phyloP scores from a whole-genome alignment of 2,797 vertebrate genomes.

The Pantherophis vulpinus region DNA sequence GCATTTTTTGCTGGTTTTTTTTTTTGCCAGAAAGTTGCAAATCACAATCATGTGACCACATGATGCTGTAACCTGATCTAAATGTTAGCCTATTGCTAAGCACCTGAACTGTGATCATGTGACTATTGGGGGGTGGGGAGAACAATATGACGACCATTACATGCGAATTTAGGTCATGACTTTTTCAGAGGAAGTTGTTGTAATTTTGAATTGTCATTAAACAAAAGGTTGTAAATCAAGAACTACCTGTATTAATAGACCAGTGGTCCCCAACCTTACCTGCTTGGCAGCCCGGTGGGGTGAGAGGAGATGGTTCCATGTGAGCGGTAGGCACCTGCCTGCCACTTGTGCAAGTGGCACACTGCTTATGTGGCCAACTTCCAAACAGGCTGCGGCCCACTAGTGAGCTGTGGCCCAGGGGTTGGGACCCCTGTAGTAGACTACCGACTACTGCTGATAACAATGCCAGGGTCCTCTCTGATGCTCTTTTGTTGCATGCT shows the following conservation, averaged over 20 bases:
- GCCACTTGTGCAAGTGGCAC: not conserved
- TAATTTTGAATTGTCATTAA: too few species aligned
- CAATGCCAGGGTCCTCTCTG: not conserved
- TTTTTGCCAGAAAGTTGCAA: too few species aligned
- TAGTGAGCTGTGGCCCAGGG: not conserved
- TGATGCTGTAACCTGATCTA: too few species aligned
- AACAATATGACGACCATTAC: too few species aligned
- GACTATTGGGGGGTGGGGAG: too few species aligned
- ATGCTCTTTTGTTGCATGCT: not conserved
- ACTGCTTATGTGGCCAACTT: not conserved
- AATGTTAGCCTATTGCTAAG: too few species aligned
- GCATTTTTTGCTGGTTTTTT: not conserved
- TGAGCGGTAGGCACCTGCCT: not conserved
- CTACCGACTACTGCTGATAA: not conserved
- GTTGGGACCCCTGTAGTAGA: not conserved
- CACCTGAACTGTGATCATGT: too few species aligned
- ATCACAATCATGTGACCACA: too few species aligned
- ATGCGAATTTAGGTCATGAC: too few species aligned
- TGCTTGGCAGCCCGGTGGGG: rapidly evolving
- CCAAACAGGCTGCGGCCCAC: not conserved
- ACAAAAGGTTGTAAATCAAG: not conserved
- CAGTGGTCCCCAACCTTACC: not conserved
- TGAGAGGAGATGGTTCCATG: not conserved
- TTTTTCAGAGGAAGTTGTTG: too few species aligned
- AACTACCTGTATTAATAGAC: not conserved